These are phyloP conservation scores for Pseudomyrmex concolor DNA, from an alignment of 1,140 invertebrate species.

Conservation along the genomic window DNA sequence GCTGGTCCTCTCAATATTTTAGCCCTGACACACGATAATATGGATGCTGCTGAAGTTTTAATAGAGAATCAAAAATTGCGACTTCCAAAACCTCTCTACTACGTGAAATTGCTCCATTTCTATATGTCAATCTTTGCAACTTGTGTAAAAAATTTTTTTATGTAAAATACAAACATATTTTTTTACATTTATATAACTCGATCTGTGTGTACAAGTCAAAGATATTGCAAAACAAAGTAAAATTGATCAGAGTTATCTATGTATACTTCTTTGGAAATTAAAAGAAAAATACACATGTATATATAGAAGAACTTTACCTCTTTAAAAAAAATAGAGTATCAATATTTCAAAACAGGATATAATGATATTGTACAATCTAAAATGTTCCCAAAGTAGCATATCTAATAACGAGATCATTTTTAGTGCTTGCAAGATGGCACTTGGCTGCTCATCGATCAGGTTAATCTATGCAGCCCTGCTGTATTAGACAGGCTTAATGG, in stretches of 20 bases:
- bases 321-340: no score
- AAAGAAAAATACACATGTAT: no score
- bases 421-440: slow-evolving; percentile 92
- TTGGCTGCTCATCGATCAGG: slow-evolving; percentile 98
- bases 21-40: slow-evolving; percentile 23
- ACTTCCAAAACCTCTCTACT: not conserved
- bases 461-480: slow-evolving; percentile 98
- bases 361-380: not conserved
- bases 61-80: slow-evolving; percentile 37
- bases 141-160: no score
- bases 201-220: no score
- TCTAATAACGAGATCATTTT: slow-evolving; percentile 50
- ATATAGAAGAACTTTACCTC: no score
- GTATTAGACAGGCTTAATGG: slow-evolving; percentile 98
- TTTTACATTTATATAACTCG: not conserved
- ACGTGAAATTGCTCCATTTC: not conserved
- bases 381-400: not conserved
- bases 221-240: no score
- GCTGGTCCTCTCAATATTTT: slow-evolving; percentile 18
- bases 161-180: no score
- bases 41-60: slow-evolving; percentile 42
- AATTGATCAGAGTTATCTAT: no score
- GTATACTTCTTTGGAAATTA: no score
- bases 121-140: not conserved
- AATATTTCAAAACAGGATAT: no score